Conservation (phyloP, 2,113 vertebrate genomes). For the Leucopsar rothschildi region DNA sequence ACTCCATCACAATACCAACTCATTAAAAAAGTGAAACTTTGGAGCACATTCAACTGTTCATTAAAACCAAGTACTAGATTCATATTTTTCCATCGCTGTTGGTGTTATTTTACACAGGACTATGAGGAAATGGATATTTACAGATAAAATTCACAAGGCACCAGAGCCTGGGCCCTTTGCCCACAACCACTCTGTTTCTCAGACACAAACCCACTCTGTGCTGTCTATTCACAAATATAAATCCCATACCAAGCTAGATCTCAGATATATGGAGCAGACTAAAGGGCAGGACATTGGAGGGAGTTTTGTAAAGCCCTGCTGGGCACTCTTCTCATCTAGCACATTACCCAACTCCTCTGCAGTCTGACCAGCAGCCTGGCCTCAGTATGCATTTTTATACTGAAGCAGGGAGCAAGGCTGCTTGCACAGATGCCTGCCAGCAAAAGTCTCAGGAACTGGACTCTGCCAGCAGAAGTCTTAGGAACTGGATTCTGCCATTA, state of each 20-base stretch:
- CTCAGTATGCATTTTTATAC: not conserved
- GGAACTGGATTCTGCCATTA: not conserved
- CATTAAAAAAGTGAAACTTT: not conserved
- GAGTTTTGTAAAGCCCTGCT: not conserved
- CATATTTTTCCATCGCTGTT: not conserved
- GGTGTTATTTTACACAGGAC: not conserved
- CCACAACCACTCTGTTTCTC: not conserved
- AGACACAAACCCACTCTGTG: not conserved
- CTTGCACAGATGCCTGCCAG: not conserved
- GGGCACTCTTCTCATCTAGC: not conserved
- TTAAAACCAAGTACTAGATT: not conserved
- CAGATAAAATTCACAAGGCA: not conserved
- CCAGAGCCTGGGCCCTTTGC: not conserved
- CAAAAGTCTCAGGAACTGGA: not conserved
- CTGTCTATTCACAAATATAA: not conserved
- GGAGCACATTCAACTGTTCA: not conserved
- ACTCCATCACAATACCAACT: not conserved
- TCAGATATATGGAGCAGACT: not conserved
- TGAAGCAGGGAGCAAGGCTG: not conserved
- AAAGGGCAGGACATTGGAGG: not conserved
- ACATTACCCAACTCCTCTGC: not conserved
- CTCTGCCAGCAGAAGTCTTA: not conserved
- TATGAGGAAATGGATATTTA: not conserved
- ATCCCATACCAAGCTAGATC: not conserved
- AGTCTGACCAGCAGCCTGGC: not conserved